These are phyloP conservation scores for Gryllus bimaculatus DNA, from an alignment of 1,140 invertebrate genomes.

Conservation along the genomic window DNA sequence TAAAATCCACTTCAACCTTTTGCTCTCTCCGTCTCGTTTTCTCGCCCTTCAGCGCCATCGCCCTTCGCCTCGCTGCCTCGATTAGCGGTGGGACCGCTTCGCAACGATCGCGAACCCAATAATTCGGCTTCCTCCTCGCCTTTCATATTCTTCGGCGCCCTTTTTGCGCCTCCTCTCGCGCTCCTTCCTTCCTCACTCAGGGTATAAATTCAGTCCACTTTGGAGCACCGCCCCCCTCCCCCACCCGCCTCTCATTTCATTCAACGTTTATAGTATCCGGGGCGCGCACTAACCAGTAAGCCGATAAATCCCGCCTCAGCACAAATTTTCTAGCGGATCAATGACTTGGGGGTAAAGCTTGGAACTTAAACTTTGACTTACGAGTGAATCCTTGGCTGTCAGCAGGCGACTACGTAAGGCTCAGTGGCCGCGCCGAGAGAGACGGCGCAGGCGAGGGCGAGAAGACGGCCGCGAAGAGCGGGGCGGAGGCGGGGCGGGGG, in stretches of 20 bases:
- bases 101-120: neutral
- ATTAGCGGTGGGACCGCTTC: neutral
- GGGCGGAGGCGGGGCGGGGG: neutral
- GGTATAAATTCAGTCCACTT: neutral
- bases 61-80: neutral
- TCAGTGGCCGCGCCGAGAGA: constrained; percentile 7
- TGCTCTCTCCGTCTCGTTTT: neutral
- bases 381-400: constrained; percentile 16
- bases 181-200: neutral
- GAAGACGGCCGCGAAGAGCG: neutral
- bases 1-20: neutral
- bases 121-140: neutral
- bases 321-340: constrained; percentile 27
- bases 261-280: constrained; percentile 17
- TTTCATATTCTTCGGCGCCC: neutral
- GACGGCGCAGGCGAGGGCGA: constrained; percentile 2
- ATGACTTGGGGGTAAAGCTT: constrained; percentile 24
- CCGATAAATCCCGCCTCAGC: constrained; percentile 16
- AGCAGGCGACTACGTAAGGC: constrained; percentile 17
- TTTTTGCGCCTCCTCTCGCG: neutral
- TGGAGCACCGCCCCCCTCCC: neutral
- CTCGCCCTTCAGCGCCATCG: neutral
- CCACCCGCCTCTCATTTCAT: constrained; percentile 10
- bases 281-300: neutral
- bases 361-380: constrained; percentile 24